phyloP scores from a whole-genome alignment of 2,888 invertebrate genomes.

The Stegophylla sp. region DNA sequence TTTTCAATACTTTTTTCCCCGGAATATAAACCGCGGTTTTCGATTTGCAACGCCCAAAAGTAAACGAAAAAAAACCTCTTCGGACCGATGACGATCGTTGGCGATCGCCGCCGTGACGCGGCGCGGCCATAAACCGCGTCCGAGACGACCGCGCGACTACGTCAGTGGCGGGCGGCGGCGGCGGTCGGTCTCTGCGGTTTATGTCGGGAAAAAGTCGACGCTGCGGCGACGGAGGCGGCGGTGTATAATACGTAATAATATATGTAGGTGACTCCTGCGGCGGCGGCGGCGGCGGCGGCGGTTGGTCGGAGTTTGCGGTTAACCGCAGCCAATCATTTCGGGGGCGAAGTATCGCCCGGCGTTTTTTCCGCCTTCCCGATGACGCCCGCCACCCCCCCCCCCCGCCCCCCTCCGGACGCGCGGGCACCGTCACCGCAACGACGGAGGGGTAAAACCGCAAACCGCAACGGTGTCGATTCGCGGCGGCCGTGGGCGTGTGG shows the following conservation, averaged over 20 bases:
- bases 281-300: constrained; percentile 15
- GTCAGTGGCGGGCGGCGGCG: not conserved
- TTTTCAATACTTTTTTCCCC: too few species aligned
- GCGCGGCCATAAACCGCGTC: not conserved
- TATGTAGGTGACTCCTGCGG: too few species aligned
- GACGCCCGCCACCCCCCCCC: not conserved
- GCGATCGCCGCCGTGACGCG: constrained; percentile 6
- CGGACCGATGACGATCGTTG: too few species aligned
- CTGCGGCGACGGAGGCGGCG: not conserved
- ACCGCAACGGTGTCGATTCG: constrained; percentile 56
- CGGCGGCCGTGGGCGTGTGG: constrained; percentile 23
- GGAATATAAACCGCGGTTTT: too few species aligned
- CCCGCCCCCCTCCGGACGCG: not conserved
- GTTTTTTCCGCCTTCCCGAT: constrained; percentile 47
- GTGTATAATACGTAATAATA: too few species aligned
- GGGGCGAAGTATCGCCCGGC: constrained; percentile 50
- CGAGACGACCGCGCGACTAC: constrained; percentile 18
- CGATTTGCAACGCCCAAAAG: too few species aligned
- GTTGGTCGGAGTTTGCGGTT: constrained; percentile 59
- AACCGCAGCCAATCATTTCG: constrained; percentile 59
- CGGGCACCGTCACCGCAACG: constrained; percentile 34
- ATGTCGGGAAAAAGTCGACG: constrained; percentile 33
- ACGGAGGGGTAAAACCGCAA: constrained; percentile 50
- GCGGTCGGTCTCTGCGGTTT: not conserved
- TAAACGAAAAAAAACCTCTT: too few species aligned